Evolutionary conservation across 2,113 vertebrate genomes (phyloP), one percentile per base, ranked within the genome.

Genomic region (Hiodon tergisus): DNA sequence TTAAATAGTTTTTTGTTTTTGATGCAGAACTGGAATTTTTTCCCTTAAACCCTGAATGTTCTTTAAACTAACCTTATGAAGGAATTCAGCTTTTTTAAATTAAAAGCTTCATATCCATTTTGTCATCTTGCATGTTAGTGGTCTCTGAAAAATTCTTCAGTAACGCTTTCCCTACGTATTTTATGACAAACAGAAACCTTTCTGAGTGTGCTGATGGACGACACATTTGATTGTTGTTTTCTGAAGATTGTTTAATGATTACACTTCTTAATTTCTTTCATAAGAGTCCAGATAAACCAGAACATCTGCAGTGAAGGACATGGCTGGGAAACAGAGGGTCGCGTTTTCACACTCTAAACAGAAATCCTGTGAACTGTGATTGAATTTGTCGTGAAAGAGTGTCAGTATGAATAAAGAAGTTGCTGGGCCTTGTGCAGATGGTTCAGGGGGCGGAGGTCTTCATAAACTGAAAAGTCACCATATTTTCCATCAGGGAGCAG

Each of bases 341-440:
- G 92, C 93, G 92, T 87, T 90, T 94, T 92, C 93, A 88, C 92
- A 91, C 93, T 92, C 91, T 90, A 93, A 93, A 90, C 88, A 91
- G 85, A 91, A 94, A 93, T 95, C 92, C 93, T 92, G 91, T 89
- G 90, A 94, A 92, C 84, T 91, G 93, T 95, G 94, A 95, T 93
- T 93, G 94, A 92, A 96, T 97, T 93, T 95, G 93, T 94, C 92
- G 85, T 97, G 95, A 96, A 96, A 95, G 94, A 95, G 91, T 97
- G 96, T 97, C 95, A 98, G 92, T 93, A 93, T 95, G 93, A 95
- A 97, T 98, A 95, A 95, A 91, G 86, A 93, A 94, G 94, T 94
- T 93, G 86, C 90, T 84, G 85, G 90, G 91, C 89, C 91, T 85
- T 84, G 82, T 86, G 11, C 31, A 89, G 87, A 90, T 87, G 92